Evolutionary conservation across 2,888 invertebrate genomes (phyloP).

Genomic region (Autographa pulchrina): DNA sequence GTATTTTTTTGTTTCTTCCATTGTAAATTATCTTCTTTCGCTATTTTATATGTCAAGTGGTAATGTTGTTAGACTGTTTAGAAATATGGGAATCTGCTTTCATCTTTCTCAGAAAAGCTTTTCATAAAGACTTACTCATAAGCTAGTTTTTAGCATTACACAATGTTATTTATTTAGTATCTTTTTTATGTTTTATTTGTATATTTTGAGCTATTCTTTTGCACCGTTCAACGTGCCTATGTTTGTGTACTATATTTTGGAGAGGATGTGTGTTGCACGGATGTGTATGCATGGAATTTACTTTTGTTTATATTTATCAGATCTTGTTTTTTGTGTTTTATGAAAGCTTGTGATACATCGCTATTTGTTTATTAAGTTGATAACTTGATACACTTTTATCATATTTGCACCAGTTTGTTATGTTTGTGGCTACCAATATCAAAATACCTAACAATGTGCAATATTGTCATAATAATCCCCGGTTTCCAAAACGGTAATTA

Average conservation of each 20-base stretch:
- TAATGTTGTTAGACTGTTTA: not conserved
- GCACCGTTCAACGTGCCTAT: not conserved
- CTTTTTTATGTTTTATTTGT: too few species aligned
- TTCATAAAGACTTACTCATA: too few species aligned
- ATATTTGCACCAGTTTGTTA: constrained; percentile 37
- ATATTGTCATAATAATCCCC: too few species aligned
- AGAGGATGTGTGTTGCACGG: constrained; percentile 44
- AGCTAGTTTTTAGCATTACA: too few species aligned
- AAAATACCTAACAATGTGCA: too few species aligned
- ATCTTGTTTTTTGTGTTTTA: constrained; percentile 24
- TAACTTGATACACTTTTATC: constrained; percentile 20
- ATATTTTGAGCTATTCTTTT: too few species aligned
- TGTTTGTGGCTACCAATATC: constrained; percentile 4
- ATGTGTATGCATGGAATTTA: constrained; percentile 55
- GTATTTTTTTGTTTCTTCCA: not conserved
- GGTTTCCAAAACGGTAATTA: too few species aligned
- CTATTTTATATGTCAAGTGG: not conserved
- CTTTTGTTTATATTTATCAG: constrained; percentile 28
- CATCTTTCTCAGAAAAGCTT: too few species aligned
- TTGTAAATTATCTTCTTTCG: not conserved
- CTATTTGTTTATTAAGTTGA: constrained; percentile 17
- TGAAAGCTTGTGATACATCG: constrained; percentile 47
- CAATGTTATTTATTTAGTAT: too few species aligned
- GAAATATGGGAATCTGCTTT: too few species aligned
- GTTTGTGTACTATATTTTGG: not conserved